These are phyloP conservation scores for Puntigrus tetrazona DNA, from an alignment of 2,113 vertebrate species.

Conservation along the genomic window DNA sequence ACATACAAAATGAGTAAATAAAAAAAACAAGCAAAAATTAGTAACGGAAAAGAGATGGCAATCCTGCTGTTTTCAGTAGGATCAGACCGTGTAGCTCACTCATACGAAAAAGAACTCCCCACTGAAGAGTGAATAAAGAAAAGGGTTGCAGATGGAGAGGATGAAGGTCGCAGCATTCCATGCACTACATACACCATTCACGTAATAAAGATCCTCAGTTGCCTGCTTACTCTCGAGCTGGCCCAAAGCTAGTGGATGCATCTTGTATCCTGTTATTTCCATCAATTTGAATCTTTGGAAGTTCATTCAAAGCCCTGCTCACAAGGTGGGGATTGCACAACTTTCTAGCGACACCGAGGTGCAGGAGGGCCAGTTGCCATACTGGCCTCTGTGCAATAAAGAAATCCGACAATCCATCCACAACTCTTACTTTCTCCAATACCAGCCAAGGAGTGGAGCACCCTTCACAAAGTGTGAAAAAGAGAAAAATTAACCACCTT, in stretches of 20 bases:
- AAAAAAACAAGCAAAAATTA: slow-evolving; percentile 60
- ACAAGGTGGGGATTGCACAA: slow-evolving; percentile 60
- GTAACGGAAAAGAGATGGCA: slow-evolving; percentile 51
- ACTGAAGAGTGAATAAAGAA: slow-evolving; percentile 37
- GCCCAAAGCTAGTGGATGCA: slow-evolving; percentile 22
- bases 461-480: slow-evolving; percentile 89
- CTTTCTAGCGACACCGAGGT: slow-evolving; percentile 73
- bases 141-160: slow-evolving; percentile 24
- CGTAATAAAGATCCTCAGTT: not conserved
- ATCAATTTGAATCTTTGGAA: slow-evolving; percentile 35
- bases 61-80: slow-evolving; percentile 58
- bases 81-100: slow-evolving; percentile 22
- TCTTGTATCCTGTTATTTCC: slow-evolving; percentile 35
- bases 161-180: not conserved
- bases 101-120: slow-evolving; percentile 15
- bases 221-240: slow-evolving; percentile 15
- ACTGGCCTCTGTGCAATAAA: slow-evolving; percentile 79
- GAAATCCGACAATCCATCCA: slow-evolving; percentile 65
- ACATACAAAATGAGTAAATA: slow-evolving; percentile 63
- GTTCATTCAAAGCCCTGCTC: too few relatives aligned
- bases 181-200: not conserved
- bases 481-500: slow-evolving; percentile 66
- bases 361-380: slow-evolving; percentile 57
- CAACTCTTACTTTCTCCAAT: slow-evolving; percentile 82
- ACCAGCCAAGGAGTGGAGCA: slow-evolving; percentile 98